These are phyloP conservation scores for Patella ulyssiponensis DNA, from an alignment of 2,888 invertebrate species.

Conservation along the genomic window DNA sequence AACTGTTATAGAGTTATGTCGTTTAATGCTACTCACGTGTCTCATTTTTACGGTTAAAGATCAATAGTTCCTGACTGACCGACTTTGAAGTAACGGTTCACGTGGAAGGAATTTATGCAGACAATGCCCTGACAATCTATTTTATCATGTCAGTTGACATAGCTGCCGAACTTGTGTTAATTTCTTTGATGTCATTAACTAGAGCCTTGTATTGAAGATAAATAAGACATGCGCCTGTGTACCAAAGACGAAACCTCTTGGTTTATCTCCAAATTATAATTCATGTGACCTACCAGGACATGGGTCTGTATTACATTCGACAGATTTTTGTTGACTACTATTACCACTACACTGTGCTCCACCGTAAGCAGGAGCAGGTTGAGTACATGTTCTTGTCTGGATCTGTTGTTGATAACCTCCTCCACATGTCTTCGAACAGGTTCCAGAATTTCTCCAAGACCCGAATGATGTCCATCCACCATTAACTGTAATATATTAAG, in stretches of 20 bases:
- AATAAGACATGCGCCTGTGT: no score
- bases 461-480: conserved; percentile 3
- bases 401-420: conserved; percentile 5
- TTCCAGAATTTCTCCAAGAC: conserved; percentile 11
- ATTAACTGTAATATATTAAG: neutral
- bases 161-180: neutral
- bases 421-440: conserved; percentile 15
- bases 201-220: no score
- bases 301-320: neutral
- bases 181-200: no score
- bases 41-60: no score
- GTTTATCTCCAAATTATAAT: no score
- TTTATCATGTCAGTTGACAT: neutral
- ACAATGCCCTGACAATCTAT: no score
- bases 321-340: neutral
- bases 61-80: no score
- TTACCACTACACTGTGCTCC: conserved; percentile 2
- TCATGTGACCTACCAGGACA: neutral
- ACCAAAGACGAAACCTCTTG: no score
- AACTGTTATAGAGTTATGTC: no score
- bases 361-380: conserved; percentile 12
- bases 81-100: no score
- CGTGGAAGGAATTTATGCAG: no score
- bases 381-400: conserved; percentile 10
- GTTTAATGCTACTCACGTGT: no score